Base-by-base conservation (phyloP, 2,113 vertebrate species). In the Amazona guildingii region DNA sequence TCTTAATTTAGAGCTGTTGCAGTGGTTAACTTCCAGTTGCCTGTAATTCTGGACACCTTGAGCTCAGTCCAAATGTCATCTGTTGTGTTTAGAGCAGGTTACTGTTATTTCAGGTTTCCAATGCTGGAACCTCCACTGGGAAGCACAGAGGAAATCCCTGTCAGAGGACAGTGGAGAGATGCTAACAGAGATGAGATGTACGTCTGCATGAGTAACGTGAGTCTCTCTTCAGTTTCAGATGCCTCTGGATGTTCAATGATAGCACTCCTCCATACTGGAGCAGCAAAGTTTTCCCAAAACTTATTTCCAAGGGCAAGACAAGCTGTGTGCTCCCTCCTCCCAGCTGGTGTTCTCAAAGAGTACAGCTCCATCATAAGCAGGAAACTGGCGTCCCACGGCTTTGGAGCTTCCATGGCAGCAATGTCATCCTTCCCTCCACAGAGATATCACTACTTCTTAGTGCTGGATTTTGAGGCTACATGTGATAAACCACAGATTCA, bases 391-490 rank as follows among this genome's bases (percentile, higher is more conserved):
- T 98, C 98, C 97, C 98, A 98, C 98, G 96, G 98, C 97, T 98
- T 98, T 96, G 98, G 98, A 95, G 98, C 98, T 95, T 98, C 98
- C 95, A 98, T 98, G 98, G 98, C 98, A 94, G 98, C 98, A 97
- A 98, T 98, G 98, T 98, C 98, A 95, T 98, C 98, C 95, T 98
- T 98, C 90, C 98, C 98, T 97, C 98, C 98, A 95, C 98, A 98
- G 97, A 98, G 98, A 94, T 98, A 98, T 97, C 98, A 98, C 97
- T 98, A 98, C 97, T 98, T 98, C 98, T 97, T 98, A 98, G 98
- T 98, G 97, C 97, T 98, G 98, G 98, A 98, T 97, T 98, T 98
- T 97, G 98, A 98, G 97, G 98, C 98, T 84, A 98, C 98, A 0
- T 98, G 98, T 75, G 98, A 98, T 96, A 98, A 98, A 97, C 98